These are phyloP conservation scores for Ormyrus pomaceus DNA, from an alignment of 2,888 invertebrate species.

Conservation along the genomic window DNA sequence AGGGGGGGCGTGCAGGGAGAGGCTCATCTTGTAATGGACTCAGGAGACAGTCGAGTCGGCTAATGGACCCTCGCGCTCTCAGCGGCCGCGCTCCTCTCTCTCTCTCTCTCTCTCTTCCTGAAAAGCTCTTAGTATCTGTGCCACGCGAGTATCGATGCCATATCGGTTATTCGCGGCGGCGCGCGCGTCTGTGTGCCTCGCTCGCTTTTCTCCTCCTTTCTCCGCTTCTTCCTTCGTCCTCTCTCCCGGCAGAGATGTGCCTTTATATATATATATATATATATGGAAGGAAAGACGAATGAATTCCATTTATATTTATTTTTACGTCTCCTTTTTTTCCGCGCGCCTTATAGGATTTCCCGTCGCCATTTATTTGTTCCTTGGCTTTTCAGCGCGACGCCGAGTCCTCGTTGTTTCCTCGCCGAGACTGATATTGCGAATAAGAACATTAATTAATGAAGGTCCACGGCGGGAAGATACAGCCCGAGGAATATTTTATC, in stretches of 20 bases:
- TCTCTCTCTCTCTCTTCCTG: constrained; percentile 62
- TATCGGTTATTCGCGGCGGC: constrained; percentile 62
- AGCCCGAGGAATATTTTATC: too few relatives aligned
- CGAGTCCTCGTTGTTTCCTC: too few relatives aligned
- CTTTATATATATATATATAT: constrained; percentile 1
- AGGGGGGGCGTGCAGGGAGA: constrained; percentile 61
- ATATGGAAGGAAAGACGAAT: constrained; percentile 20
- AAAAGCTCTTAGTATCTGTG: constrained; percentile 74
- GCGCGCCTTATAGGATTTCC: neutral
- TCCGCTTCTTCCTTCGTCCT: neutral
- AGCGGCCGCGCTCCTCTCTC: neutral
- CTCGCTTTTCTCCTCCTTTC: neutral
- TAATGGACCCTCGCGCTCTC: constrained; percentile 70
- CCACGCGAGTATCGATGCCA: constrained; percentile 72
- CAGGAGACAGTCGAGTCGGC: constrained; percentile 75
- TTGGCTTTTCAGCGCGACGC: neutral
- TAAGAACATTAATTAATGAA: neutral
- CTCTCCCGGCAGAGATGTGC: neutral
- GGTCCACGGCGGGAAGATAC: too few relatives aligned
- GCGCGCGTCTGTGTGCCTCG: neutral
- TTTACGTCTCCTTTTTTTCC: neutral
- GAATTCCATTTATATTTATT: constrained; percentile 46
- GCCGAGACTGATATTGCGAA: neutral
- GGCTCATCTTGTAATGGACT: constrained; percentile 76
- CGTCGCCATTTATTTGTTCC: constrained; percentile 19